Evolutionary conservation across 2,888 invertebrate genomes (phyloP).

Genomic region (Nymphalis c-album): DNA sequence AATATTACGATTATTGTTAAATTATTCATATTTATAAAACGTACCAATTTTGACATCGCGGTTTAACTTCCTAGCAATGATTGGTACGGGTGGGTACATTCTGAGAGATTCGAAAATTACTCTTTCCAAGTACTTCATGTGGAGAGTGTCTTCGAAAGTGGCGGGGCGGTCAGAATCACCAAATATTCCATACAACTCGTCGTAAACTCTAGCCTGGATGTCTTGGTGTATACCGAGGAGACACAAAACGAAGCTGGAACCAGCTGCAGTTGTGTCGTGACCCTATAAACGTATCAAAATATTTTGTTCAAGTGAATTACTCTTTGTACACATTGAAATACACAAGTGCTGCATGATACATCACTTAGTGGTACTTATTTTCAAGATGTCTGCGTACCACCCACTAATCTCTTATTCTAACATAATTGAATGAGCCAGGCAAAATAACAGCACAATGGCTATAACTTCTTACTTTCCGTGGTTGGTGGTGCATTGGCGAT

Average conservation of each 20-base stretch:
- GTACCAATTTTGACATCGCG: slow-evolving; percentile 85
- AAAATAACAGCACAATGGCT: too few species aligned
- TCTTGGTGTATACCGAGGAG: slow-evolving; percentile 90
- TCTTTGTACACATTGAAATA: too few species aligned
- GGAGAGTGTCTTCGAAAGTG: slow-evolving; percentile 88
- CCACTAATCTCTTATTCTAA: too few species aligned
- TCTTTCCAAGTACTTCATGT: slow-evolving; percentile 91
- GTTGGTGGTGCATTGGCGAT: too few species aligned
- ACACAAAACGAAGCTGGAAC: slow-evolving; percentile 92
- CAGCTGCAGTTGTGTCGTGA: slow-evolving; percentile 83
- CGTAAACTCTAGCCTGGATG: slow-evolving; percentile 87
- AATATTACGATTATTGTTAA: too few species aligned
- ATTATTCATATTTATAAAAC: slow-evolving; percentile 16
- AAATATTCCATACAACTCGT: slow-evolving; percentile 88
- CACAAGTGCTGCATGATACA: too few species aligned
- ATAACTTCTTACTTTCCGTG: too few species aligned
- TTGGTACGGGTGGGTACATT: slow-evolving; percentile 90
- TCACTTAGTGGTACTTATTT: too few species aligned
- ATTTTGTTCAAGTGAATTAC: not conserved
- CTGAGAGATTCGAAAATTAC: slow-evolving; percentile 89
- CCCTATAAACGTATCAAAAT: slow-evolving; percentile 52
- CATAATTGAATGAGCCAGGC: too few species aligned
- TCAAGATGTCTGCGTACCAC: too few species aligned
- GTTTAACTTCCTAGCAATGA: slow-evolving; percentile 87
- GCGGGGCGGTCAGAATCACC: slow-evolving; percentile 88